Evolutionary conservation across 2,113 vertebrate genomes (phyloP), one percentile per base, ranked within the genome.

Genomic region (Indicator indicator): DNA sequence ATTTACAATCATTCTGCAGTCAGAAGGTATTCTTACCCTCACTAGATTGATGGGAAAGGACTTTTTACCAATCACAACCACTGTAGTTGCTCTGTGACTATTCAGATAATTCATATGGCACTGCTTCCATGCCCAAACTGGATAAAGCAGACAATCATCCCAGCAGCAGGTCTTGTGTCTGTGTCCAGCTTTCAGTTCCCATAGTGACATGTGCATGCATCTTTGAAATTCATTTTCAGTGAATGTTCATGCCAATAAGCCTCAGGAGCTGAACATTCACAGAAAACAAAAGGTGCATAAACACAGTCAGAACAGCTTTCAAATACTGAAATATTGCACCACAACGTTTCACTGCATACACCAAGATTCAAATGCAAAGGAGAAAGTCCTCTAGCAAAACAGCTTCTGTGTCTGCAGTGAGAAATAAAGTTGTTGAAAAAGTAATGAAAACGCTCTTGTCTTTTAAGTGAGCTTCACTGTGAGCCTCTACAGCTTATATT

Each of bases 211-310:
- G 48, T 42, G 19, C 72, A 72, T 28, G 75, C 78, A 59, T 67
- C 85, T 74, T 48, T 81, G 60, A 95, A 69, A 91, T 64, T 71
- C 62, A 88, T 88, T 94, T 81, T 78, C 42, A 82, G 32, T 56
- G 81, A 65, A 86, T 11, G 20, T 62, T 88, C 72, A 50, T 68
- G 69, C 71, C 85, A 74, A 33, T 56, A 67, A 65, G 75, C 72
- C 85, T 81, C 83, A 65, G 83, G 58, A 95, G 79, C 48, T 54
- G 55, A 95, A 90, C 86, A 78, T 58, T 88, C 62, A 88, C 46
- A 14, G 62, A n/a, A 90, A 73, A 95, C 85, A 91, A 93, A 95
- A 91, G 72, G 40, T 81, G 62, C 64, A 36, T 15, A 56, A 85
- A 54, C 48, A 64, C 48, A 91, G 30, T 42, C 44, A 77, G 75